Evolutionary conservation across 1,140 invertebrate species (phyloP), one percentile per base, ranked within the genome.

Genomic region (Drosophila burlai): DNA sequence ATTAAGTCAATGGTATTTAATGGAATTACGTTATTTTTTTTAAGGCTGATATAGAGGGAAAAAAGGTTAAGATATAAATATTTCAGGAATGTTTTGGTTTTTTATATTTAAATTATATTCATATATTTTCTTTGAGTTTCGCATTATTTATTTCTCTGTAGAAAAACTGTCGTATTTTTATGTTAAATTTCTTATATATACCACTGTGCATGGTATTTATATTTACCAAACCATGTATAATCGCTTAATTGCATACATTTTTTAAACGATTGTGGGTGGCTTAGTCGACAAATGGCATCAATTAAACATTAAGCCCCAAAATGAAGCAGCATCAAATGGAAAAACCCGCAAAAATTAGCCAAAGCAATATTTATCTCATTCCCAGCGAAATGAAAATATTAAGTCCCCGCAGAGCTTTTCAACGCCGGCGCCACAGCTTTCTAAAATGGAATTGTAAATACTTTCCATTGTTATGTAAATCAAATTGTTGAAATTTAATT

Each of bases 391-490:
- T 74, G 61, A 74, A 73, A 73, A 73, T 73, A 73, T 74, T 73
- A 74, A 61, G 76, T 69, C 40, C 40, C 46, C 54, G 15, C 69
- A 61, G 45, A 50, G 38, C 36, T 31, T 3, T 24, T 7, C 29
- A 15, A 26, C 46, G 29, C 10, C 6, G 50, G 10, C 7, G 50
- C 43, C 34, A 16, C 43, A 50, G 50, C 68, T 52, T 73, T 73
- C 52, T 57, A 77, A 67, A 87, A 80, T 60, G 67, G 60, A 72
- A 71, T 74, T 80, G 62, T 55, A 84, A 90, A 84, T 84, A 59
- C 67, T 74, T 87, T 87, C 79, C 60, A 87, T 85, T 84, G 81
- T 81, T 81, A 85, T 84, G 73, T 61, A 79, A 81, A 84, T 90
- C 72, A 77, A 86, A 80, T 87, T 81, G 60, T 45, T 68, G 45